phyloP scores from a whole-genome alignment of 2,888 invertebrate species.

The Nymphalis urticae region DNA sequence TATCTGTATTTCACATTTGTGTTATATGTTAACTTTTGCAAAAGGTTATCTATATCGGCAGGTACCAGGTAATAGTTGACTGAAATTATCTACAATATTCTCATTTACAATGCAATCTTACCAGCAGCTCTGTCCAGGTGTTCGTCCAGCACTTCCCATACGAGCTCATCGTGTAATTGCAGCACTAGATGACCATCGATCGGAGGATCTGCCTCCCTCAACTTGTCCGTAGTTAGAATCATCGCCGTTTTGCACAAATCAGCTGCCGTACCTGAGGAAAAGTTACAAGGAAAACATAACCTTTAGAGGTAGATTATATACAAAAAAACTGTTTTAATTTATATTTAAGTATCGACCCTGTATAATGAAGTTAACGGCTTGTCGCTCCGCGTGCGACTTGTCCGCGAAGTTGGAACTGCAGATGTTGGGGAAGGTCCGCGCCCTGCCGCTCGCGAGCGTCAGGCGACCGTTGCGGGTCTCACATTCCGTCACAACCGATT shows the following conservation, averaged over 20 bases:
- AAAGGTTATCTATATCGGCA: no score
- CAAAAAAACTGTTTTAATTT: no score
- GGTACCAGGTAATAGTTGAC: no score
- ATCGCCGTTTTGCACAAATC: conserved; percentile 78
- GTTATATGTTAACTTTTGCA: no score
- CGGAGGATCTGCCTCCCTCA: conserved; percentile 42
- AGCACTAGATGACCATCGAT: conserved; percentile 57
- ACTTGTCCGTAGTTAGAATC: conserved; percentile 48
- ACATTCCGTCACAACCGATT: conserved; percentile 53
- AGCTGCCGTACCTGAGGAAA: conserved; percentile 68
- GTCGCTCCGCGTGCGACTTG: conserved; percentile 64
- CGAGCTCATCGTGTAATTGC: conserved; percentile 79
- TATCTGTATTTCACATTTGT: no score
- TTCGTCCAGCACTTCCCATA: conserved; percentile 66
- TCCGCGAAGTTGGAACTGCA: conserved; percentile 46
- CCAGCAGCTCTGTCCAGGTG: conserved; percentile 54
- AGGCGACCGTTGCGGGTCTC: conserved; percentile 51
- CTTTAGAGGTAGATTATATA: no score
- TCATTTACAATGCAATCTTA: conserved; percentile 28
- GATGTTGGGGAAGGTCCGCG: conserved; percentile 51
- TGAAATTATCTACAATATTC: no score
- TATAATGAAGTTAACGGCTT: conserved; percentile 75
- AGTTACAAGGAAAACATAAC: neutral
- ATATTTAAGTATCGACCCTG: conserved; percentile 56
- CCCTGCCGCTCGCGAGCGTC: conserved; percentile 59